Evolutionary conservation across 2,888 invertebrate species (phyloP), one percentile per base, ranked within the genome.

Genomic region (Corythucha ciliata): DNA sequence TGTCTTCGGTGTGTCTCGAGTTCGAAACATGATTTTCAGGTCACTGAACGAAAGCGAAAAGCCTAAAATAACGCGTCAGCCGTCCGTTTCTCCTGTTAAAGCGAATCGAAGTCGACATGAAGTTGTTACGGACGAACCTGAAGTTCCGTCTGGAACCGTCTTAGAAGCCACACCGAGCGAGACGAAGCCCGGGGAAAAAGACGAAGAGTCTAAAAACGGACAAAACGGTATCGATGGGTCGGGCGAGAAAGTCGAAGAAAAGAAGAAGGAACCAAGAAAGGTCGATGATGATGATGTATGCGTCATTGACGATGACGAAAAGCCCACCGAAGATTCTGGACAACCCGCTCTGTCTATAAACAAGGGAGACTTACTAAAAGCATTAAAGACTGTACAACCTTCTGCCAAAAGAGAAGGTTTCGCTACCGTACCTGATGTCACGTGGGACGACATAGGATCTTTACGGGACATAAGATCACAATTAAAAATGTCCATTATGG

Each of bases 401-500:
- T 90, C 91, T 45, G 85, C 93, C 0, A 94, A 93, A 63, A 75
- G 96, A 60, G 97, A 98, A 73, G 97, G 97, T 44, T 96, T 98
- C 69, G 89, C 90, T 2, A 94, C 94, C 1, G 91, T 98, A 12
- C 97, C 98, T 2, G 91, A 93, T 72, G 90, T 91, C 1, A 89
- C 90, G 1, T 98, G 97, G 97, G 81, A 89, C 32, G 93, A 98
- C 72, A 80, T 98, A 59, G 98, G 98, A 0, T 94, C 96, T 1
- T 69, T 98, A 45, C 76, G 76, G 45, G 80, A 86, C 65, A 84
- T 98, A 37, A 75, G 94, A 48, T 83, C 90, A 64, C 91, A 94
- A 64, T 72, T 98, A 27, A 84, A 92, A 67, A 73, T 91, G 69
- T 83, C 91, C 37, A 92, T 98, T 58, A 70, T 94, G 69, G 81